phyloP scores from a whole-genome alignment of 2,888 invertebrate species.

The Drosophila subquinaria region DNA sequence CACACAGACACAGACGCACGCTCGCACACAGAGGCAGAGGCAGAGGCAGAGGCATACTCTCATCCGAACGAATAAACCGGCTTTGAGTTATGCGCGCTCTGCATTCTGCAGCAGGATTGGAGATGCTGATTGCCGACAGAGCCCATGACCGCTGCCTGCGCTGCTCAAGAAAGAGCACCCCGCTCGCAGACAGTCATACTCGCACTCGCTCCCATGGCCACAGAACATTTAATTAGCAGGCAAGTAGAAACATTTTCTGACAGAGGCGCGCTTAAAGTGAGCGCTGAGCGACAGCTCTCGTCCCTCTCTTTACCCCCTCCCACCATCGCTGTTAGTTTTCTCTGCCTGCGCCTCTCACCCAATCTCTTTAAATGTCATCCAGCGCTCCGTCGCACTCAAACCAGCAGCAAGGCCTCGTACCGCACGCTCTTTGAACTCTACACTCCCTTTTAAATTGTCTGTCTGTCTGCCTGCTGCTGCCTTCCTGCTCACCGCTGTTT shows the following conservation, averaged over 20 bases:
- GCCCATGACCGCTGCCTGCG: constrained; percentile 35
- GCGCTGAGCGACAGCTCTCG: constrained; percentile 45
- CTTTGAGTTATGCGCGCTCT: constrained; percentile 78
- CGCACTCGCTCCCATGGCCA: constrained; percentile 28
- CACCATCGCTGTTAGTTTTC: constrained; percentile 9
- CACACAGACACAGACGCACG: constrained; percentile 23
- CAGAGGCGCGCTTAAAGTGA: constrained; percentile 61
- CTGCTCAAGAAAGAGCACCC: constrained; percentile 60
- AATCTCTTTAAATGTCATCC: constrained; percentile 75
- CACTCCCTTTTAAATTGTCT: constrained; percentile 50
- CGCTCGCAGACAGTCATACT: constrained; percentile 41
- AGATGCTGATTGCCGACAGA: constrained; percentile 63
- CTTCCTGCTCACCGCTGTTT: constrained; percentile 11
- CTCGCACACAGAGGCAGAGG: constrained; percentile 18
- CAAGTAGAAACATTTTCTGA: constrained; percentile 48
- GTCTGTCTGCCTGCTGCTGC: constrained; percentile 16
- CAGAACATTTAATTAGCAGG: constrained; percentile 67
- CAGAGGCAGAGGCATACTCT: constrained; percentile 49
- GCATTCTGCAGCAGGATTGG: constrained; percentile 77
- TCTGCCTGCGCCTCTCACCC: constrained; percentile 53
- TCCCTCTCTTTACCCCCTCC: constrained; percentile 37
- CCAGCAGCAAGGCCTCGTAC: constrained; percentile 54
- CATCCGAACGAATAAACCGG: constrained; percentile 62
- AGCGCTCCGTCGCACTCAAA: constrained; percentile 57
- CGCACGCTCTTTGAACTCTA: constrained; percentile 76